Evolutionary conservation across 2,888 invertebrate genomes (phyloP), one percentile per base, ranked within the genome.

Genomic region (Stenurella melanura): DNA sequence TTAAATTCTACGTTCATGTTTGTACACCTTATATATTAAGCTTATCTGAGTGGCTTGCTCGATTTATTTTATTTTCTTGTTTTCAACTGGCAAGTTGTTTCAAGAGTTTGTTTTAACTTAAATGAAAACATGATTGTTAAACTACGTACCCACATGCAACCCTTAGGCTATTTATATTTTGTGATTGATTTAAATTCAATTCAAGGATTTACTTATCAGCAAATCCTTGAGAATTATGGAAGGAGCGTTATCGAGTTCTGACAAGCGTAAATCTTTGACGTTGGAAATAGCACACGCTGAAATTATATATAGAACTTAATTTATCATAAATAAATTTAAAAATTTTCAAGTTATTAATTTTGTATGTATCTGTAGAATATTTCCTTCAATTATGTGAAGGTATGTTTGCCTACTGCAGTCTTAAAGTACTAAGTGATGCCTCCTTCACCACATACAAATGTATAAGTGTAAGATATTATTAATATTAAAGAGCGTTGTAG

Each of bases 111-210:
- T 63, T 30, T 60, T 63, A 34, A 34, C 7, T 34, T 17, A 50
- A 67, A 67, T 67, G 54, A 21, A 56, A 67, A 67, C 54, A 67
- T 21, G 54, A 42, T 21, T 54, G 67, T 38, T 67, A 18, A n/a
- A 67, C 26, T 54, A 67, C 9, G n/a, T 69, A 26, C 26, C 19
- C 19, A 57, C 69, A 69, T 69, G 69, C 69, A 69, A 69, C 15
- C 57, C 4, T 19, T 0, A 10, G 11, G 57, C 57, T 69, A 69
- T 69, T 69, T 69, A 69, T 69, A 69, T 38, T 57, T 69, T 57
- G 30, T 57, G 69, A 69, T 69, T 69, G 69, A 69, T 58, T 69
- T 69, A 67, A 57, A 57, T 26, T 9, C 69, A 67, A 21, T 69
- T 58, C 69, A 69, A 69, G 69, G 69, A 38, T 58, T 30, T n/a